A percentile compares a stretch with the other conserved stretches of the same genome.
Evolutionary conservation across 2,888 invertebrate genomes (phyloP).

Genomic region (Parnassius glacialis): DNA sequence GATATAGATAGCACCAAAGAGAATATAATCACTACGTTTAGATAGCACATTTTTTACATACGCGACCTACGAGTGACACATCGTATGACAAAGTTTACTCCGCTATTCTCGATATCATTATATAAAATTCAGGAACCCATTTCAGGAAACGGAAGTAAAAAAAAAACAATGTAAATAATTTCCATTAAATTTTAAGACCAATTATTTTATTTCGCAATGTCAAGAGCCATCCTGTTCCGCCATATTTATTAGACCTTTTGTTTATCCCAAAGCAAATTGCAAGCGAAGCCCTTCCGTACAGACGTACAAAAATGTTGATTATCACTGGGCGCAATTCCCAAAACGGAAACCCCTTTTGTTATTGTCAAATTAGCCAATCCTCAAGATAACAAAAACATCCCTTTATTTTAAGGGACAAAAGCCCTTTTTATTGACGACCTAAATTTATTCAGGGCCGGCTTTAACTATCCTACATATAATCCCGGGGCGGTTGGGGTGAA

Average conservation of each 20-base stretch:
- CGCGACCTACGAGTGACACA: too few relatives aligned
- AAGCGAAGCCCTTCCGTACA: slow-evolving; percentile 43
- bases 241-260: slow-evolving; percentile 49
- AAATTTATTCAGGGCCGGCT: slow-evolving; percentile 73
- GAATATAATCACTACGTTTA: too few relatives aligned
- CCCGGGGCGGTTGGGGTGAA: slow-evolving; percentile 43
- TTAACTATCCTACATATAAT: slow-evolving; percentile 77
- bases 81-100: too few relatives aligned
- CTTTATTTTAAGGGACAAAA: slow-evolving; percentile 71
- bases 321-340: slow-evolving; percentile 66
- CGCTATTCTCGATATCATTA: too few relatives aligned
- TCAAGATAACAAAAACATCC: slow-evolving; percentile 81
- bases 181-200: slow-evolving; percentile 15
- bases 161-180: neutral
- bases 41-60: too few relatives aligned
- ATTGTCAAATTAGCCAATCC: slow-evolving; percentile 81
- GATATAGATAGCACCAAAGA: too few relatives aligned
- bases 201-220: slow-evolving; percentile 28
- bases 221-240: slow-evolving; percentile 39
- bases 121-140: too few relatives aligned
- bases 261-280: slow-evolving; percentile 51
- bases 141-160: too few relatives aligned
- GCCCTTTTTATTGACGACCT: slow-evolving; percentile 73
- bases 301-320: slow-evolving; percentile 66
- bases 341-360: slow-evolving; percentile 73